Base-by-base conservation (phyloP, 1,140 invertebrate genomes). In the Triops cancriformis region DNA sequence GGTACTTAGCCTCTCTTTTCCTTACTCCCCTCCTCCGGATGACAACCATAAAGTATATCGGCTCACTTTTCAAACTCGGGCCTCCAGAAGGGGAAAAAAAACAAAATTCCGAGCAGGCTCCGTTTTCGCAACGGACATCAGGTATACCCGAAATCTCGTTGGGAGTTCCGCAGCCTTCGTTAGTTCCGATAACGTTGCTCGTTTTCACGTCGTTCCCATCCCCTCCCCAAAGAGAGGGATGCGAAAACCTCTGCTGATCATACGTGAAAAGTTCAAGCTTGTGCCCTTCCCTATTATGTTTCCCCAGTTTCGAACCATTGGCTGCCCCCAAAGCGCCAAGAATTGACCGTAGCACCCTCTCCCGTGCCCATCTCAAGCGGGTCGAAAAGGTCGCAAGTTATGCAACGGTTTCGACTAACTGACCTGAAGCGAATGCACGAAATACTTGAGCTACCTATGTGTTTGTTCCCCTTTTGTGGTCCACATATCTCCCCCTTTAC, bases 381-480 rank as follows among this genome's bases (percentile, higher is more conserved):
- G 31, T 37, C 31, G 31, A 37, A 37, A 37, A 4, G 31, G 31
- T 64, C 7, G 51, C 51, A 64, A 64, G 51, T 64, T 64, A 64
- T 64, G 51, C 51, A 64, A 64, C 51, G 51, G 51, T 64, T 64
- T 64, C 51, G 23, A 64, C 51, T 64, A 64, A 64, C 51, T 64
- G 51, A 14, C 51, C 51, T 37, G 31, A 37, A 37, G 51, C 23
- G 51, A 64, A 64, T 64, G 51, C 14, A 37, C 2, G 31, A 37
- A 37, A 37, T 37, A 37, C 31, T 37, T 37, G 31, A 7, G 31
- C 31, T 64, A 64, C 23, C 18, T 18, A 23, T 64, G 4, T 11
- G 43, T 2, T 45, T 10, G 1, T 5, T 5, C 51, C 23, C 51
- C 51, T 9, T 64, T 64, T 64, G 23, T 64, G 51, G 51, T 23